Percentiles rank a stretch among this genome's conserved stretches.
Conservation (phyloP, 2,888 invertebrate genomes). For the Xestia rhomboidea region DNA sequence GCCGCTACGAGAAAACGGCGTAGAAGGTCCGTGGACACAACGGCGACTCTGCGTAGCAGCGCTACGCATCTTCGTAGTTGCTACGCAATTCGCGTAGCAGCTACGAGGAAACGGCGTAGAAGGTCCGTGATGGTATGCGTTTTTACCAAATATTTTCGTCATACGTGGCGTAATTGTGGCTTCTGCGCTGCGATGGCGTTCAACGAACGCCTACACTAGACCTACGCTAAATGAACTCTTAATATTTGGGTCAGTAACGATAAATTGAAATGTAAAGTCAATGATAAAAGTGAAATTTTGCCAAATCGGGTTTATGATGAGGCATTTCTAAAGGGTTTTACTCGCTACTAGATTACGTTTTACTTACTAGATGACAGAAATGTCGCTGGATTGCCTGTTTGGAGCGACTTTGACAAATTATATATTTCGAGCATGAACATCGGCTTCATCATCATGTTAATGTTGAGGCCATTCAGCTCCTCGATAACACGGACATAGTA, state of each 20-base stretch:
- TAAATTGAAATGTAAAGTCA: background rate
- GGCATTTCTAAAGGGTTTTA: background rate
- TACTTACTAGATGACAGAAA: background rate
- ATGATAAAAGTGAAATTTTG: background rate
- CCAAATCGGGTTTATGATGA: background rate
- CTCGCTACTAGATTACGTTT: background rate
- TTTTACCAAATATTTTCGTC: background rate
- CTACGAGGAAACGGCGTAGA: background rate
- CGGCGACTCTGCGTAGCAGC: background rate
- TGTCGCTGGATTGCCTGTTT: background rate
- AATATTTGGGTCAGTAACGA: conserved; percentile 6
- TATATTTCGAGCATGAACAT: too few relatives aligned
- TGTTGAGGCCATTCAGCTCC: too few relatives aligned
- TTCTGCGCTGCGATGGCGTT: background rate
- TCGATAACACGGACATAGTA: too few relatives aligned
- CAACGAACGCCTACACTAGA: background rate
- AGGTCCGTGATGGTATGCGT: background rate
- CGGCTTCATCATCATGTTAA: too few relatives aligned
- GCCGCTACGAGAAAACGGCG: conserved; percentile 10
- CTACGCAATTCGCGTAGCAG: background rate
- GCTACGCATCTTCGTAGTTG: background rate
- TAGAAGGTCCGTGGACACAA: background rate
- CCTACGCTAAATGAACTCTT: background rate
- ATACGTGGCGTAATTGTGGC: background rate
- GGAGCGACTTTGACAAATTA: conserved; percentile 9